Evolutionary conservation across 37 sponge, comb jelly and placozoan species (phyloP), one percentile per base, ranked within the genome.

Genomic region (Petrosia ficiformis): DNA sequence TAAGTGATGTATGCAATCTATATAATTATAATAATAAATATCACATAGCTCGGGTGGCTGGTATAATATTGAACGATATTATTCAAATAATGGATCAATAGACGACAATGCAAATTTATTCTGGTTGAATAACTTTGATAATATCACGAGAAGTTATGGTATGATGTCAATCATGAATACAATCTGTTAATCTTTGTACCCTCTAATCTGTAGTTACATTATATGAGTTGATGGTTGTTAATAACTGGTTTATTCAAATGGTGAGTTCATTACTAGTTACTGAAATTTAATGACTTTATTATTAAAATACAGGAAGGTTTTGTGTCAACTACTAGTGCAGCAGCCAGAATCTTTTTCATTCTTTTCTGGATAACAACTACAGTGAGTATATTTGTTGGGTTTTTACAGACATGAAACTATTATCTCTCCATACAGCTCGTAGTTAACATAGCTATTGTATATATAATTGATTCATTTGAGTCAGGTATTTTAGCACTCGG

Each of bases 181-280:
- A 48, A 48, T 14, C 8, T 48, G 8, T 8, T 48, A 48, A 44
- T 72, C 11, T 44, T 43, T 28, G 30, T 40, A 10, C 44, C 6
- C 44, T 72, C 8, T 34, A n/a, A 22, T 42, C 34, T 75, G 0
- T 32, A 92, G 94, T 90, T 64, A 87, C 86, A 11, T 74, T 94
- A 42, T 94, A 86, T 77, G 82, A 86, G 43, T 77, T 87, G 68
- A 83, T 94, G 90, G 82, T 94, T 36, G 84, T 90, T 54, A 94
- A 94, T 52, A 90, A 94, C 78, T 94, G 94, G 94, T 90, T 75
- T 63, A 75, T 94, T 37, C 76, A 80, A 32, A 94, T 94, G 94
- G 93, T 87, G 37, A 75, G 86, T 38, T 19, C 54, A 48, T 8
- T 14, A 48, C 54, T 19, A 48, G 14, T 48, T 8, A 48, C 14